Evolutionary conservation across 2,113 vertebrate species (phyloP).

Genomic region (Crypturellus undulatus): DNA sequence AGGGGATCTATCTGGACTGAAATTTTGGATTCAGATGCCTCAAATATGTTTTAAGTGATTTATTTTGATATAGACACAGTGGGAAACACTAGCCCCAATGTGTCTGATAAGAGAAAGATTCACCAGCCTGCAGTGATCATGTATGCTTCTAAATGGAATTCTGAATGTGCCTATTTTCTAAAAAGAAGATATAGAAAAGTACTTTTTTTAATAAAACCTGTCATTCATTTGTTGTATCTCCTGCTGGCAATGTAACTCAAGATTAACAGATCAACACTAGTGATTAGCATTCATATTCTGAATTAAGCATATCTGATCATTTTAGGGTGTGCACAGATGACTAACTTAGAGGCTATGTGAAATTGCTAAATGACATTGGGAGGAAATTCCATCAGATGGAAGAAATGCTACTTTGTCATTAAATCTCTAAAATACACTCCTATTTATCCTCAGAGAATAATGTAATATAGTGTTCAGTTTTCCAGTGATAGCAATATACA

Average conservation of each 20-base stretch:
- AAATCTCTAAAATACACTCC: not conserved
- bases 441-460: not conserved
- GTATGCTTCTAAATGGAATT: not conserved
- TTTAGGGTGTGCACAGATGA: not conserved
- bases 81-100: not conserved
- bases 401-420: conserved; percentile 35
- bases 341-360: not conserved
- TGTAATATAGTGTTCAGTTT: not conserved
- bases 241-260: not conserved
- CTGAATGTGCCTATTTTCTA: not conserved
- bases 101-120: not conserved
- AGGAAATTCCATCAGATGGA: conserved; percentile 24
- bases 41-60: not conserved
- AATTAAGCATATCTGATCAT: not conserved
- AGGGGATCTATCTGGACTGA: not conserved
- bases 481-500: conserved; percentile 44
- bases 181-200: not conserved
- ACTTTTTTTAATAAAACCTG: not conserved
- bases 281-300: not conserved
- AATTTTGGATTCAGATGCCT: not conserved
- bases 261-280: not conserved
- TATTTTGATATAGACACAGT: not conserved
- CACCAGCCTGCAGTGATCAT: not conserved
- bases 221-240: not conserved
- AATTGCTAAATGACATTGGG: conserved; percentile 20